Base-by-base conservation (phyloP, 53 echinoderm and acorn worm genomes). In the Echinarachnius parma region DNA sequence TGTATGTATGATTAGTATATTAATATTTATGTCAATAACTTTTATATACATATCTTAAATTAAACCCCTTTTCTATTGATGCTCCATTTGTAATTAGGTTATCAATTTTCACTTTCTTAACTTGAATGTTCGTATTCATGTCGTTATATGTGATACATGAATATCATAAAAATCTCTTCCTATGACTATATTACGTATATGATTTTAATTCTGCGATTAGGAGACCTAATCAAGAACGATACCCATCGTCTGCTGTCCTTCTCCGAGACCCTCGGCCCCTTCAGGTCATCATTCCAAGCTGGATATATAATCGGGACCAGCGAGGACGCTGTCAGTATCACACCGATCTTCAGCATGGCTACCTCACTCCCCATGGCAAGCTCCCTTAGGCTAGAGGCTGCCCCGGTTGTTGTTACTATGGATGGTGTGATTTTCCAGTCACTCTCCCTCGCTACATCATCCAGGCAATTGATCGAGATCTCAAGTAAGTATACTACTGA, bases 271-370 rank as follows among this genome's bases (percentile, higher is more conserved):
- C 5, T 42, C 22, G 27, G 44, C 16, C 2, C 27, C 18, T 53
- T 53, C 53, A 26, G 56, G 14, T 28, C 18, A 35, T 34, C 35
- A 55, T 8, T 72, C 37, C 36, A 56, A 9, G 56, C n/a, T 25
- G 74, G 74, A 9, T 72, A 56, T 28, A n/a, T 13, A n/a, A 1
- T 5, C 1, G 42, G 36, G 18, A 22, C 13, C 8, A 39, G 26
- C 2, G 7, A 34, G 39, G 26, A 26, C 27, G 26, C 55, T 5
- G 0, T 0, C 18, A 36, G n/a, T 13, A 56, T 72, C 45, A 72
- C 74, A 3, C 72, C 74, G 14, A 56, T 72, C 56, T 72, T 72
- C 57, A 28, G 57, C 24, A 5, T 72, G 2, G 10, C 21, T 19
- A 27, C 21, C 7, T 11, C 57, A 27, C 37, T 39, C 18, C 57